These are phyloP conservation scores for Lottia scabra DNA, from an alignment of 2,888 invertebrate genomes.

Conservation along the genomic window DNA sequence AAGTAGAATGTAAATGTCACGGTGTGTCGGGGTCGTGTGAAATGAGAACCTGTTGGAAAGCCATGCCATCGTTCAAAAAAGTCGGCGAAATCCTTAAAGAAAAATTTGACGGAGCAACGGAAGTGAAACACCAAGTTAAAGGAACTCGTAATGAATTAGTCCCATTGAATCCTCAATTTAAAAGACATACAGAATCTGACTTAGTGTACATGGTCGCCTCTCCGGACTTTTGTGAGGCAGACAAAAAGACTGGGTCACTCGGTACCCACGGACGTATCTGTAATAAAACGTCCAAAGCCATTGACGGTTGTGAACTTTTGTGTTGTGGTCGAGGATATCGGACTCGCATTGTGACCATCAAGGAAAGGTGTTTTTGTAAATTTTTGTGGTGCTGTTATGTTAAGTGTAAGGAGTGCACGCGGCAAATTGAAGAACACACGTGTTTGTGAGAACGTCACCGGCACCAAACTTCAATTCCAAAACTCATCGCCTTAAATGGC, in stretches of 20 bases:
- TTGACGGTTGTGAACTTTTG: slow-evolving; percentile 88
- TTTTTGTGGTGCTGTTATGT: slow-evolving; percentile 98
- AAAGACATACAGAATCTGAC: slow-evolving; percentile 89
- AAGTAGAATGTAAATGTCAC: slow-evolving; percentile 86
- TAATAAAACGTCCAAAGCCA: slow-evolving; percentile 81
- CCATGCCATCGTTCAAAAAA: slow-evolving; percentile 89
- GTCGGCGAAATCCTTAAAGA: slow-evolving; percentile 89
- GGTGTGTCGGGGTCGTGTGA: slow-evolving; percentile 96
- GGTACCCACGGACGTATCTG: slow-evolving; percentile 73
- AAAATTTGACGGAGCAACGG: slow-evolving; percentile 92
- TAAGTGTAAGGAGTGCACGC: slow-evolving; percentile 87
- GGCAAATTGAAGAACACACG: slow-evolving; percentile 82
- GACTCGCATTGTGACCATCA: slow-evolving; percentile 79
- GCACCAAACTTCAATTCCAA: not conserved
- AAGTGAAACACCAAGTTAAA: slow-evolving; percentile 72
- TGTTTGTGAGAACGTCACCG: slow-evolving; percentile 70
- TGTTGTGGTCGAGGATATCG: slow-evolving; percentile 95
- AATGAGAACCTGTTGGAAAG: slow-evolving; percentile 95
- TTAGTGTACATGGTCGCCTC: slow-evolving; percentile 94
- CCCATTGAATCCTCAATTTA: slow-evolving; percentile 72
- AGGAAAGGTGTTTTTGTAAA: slow-evolving; percentile 90
- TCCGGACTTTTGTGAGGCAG: slow-evolving; percentile 89
- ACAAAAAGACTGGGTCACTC: slow-evolving; percentile 76
- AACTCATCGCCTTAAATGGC: no score
- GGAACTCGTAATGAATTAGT: slow-evolving; percentile 71